A percentile compares a stretch with the other conserved stretches of the same genome.
These are phyloP conservation scores for Fratercula arctica DNA, from an alignment of 2,797 vertebrate genomes.

Conservation along the genomic window DNA sequence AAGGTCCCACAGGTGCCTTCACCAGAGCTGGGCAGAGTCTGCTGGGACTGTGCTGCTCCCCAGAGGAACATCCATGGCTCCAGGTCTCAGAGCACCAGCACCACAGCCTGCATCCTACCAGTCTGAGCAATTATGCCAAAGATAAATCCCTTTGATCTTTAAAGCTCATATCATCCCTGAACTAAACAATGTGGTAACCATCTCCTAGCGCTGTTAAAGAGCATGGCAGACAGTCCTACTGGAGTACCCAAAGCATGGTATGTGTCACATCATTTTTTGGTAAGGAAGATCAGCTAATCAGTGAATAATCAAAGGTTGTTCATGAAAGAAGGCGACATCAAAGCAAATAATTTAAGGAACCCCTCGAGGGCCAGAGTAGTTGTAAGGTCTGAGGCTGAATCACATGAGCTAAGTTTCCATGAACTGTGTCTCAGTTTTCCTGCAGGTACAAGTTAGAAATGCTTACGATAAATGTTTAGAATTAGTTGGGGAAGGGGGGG, in stretches of 20 bases:
- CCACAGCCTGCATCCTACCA: background rate
- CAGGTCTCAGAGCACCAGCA: background rate
- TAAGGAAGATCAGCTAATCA: slow-evolving; percentile 61
- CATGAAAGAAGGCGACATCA: slow-evolving; percentile 75
- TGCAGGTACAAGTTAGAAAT: slow-evolving; percentile 71
- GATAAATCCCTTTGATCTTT: background rate
- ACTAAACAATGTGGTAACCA: background rate
- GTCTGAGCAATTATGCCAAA: background rate
- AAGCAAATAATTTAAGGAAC: slow-evolving; percentile 69
- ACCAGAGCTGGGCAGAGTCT: background rate
- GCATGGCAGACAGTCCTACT: background rate
- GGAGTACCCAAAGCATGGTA: background rate
- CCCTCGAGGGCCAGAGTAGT: slow-evolving; percentile 73
- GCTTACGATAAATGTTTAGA: slow-evolving; percentile 58
- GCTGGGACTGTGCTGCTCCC: background rate
- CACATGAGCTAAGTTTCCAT: slow-evolving; percentile 66
- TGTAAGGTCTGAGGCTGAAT: slow-evolving; percentile 73
- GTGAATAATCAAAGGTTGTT: slow-evolving; percentile 43
- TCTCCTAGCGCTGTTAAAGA: background rate
- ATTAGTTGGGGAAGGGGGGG: slow-evolving; percentile 35
- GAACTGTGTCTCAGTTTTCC: slow-evolving; percentile 71
- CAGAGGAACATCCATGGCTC: background rate
- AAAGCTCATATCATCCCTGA: background rate
- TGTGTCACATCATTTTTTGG: slow-evolving; percentile 2
- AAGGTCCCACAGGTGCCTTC: background rate